Base-by-base conservation (phyloP, 2,888 invertebrate genomes). In the Frankliniella intonsa region DNA sequence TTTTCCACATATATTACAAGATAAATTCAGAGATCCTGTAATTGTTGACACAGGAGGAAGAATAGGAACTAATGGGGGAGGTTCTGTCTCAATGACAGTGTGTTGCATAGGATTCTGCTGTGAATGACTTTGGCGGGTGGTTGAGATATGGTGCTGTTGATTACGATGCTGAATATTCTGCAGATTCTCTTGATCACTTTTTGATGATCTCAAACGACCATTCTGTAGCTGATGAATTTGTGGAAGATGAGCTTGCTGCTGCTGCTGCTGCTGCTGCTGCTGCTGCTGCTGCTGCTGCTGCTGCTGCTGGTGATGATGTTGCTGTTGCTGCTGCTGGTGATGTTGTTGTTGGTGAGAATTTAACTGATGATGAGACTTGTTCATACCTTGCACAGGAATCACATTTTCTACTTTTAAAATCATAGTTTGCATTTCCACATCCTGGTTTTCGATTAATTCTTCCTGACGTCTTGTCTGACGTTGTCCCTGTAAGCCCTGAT, bases 1-100 rank as follows among this genome's bases (percentile, higher is more conserved):
- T 86, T 91, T 92, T 84, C 90, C 90, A 89, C 87, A 86, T 1
- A 84, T 83, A 22, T 84, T 82, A 81, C 86, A 86, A 0, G 22
- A 25, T 22, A 76, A 10, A 25, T 76, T 76, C 12, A 76, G 69
- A n/a, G 69, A n/a, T 22, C 69, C 69, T 76, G 69, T 76, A 10
- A 76, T 76, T 3, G 69, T 76, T 25, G 69, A 76, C 22, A 76
- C 69, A 8, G 69, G 69, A 22, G 69, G 69, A 0, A 76, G 69
- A 25, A 76, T 76, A 25, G 69, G 69, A 76, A 76, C 69, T 76
- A 76, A 12, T 76, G 69, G 69, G 22, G 69, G 22, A 3, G 69
- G 69, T 25, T 76, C 69, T 1, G 69, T 25, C 5, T 76, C 25
- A 12, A 76, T 25, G 25, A 76, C 69, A 76, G 69, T 25, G 22